Conservation (phyloP, 2,113 vertebrate genomes). For the Nyctereutes procyonoides region DNA sequence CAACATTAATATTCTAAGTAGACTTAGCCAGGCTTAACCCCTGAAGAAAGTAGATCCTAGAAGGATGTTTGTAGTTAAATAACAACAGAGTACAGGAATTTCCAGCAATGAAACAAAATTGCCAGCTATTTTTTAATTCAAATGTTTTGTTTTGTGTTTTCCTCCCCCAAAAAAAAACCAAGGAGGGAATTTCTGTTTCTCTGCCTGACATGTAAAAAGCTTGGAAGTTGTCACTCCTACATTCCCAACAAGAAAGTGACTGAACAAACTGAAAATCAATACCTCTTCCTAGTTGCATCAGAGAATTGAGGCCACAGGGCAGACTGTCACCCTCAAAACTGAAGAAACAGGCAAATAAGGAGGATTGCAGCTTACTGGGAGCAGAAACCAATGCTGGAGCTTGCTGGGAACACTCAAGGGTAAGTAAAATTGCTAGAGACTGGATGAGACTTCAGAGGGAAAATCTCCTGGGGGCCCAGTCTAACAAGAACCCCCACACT, state of each 20-base stretch:
- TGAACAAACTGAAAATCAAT: not conserved
- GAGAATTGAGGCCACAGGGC: not conserved
- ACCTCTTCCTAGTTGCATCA: not conserved
- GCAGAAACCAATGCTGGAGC: not conserved
- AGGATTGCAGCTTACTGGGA: not conserved
- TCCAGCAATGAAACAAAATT: not conserved
- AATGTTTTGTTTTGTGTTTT: not conserved
- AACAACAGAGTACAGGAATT: not conserved
- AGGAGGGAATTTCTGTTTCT: not conserved
- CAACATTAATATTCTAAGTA: not conserved
- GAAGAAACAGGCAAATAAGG: not conserved
- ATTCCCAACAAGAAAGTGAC: not conserved
- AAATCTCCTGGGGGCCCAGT: not conserved
- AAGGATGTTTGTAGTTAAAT: not conserved
- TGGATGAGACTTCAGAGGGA: not conserved
- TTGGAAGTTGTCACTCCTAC: not conserved
- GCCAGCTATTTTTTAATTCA: not conserved
- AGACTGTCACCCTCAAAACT: not conserved
- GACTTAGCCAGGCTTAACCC: not conserved
- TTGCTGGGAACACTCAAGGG: not conserved
- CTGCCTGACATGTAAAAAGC: not conserved
- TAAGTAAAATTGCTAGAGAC: not conserved
- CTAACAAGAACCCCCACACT: not conserved
- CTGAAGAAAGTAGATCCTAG: not conserved
- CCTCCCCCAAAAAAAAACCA: not conserved